phyloP scores from a whole-genome alignment of 2,113 vertebrate species.

The Muntiacus reevesi region DNA sequence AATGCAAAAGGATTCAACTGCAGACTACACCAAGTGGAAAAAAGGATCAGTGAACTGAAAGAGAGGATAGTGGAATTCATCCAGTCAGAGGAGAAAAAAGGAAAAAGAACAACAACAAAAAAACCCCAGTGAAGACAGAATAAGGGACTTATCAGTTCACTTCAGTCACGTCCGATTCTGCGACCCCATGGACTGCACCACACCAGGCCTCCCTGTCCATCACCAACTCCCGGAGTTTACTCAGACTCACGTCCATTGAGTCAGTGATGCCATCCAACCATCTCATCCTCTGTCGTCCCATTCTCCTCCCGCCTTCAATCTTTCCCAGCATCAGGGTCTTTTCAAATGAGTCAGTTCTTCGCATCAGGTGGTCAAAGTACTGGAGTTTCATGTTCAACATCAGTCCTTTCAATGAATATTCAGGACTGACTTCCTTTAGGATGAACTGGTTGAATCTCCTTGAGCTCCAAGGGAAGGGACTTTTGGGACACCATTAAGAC shows the following conservation, averaged over 20 bases:
- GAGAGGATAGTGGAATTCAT: neutral
- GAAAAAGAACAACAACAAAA: neutral
- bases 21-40: neutral
- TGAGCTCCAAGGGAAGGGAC: neutral
- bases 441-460: neutral
- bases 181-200: neutral
- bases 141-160: neutral
- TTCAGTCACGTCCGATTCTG: rapidly evolving
- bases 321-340: neutral
- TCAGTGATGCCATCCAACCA: neutral
- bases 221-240: neutral
- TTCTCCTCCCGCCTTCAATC: neutral
- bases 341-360: neutral
- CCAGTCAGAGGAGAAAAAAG: neutral
- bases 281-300: rapidly evolving
- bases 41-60: neutral
- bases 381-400: neutral
- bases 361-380: neutral
- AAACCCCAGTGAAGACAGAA: neutral
- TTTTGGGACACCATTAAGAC: neutral
- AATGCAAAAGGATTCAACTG: neutral
- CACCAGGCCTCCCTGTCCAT: neutral
- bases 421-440: neutral
- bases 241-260: neutral
- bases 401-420: neutral